Base-by-base conservation (phyloP, 2,113 vertebrate species). In the Sinocyclocheilus maitianheensis region DNA sequence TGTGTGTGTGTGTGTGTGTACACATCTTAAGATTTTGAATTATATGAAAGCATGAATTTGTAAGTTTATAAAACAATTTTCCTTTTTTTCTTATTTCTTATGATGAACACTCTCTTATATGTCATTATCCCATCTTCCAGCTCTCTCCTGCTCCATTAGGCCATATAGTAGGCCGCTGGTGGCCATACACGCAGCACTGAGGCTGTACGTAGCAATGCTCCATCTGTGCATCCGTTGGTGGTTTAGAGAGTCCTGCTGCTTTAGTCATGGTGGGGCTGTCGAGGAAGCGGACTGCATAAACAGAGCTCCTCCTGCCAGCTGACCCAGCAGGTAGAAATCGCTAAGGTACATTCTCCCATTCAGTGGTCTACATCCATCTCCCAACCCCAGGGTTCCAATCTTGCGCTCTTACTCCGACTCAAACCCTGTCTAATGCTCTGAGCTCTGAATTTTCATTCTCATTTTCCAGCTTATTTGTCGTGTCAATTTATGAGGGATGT, bases 251-350 rank as follows among this genome's bases (percentile, higher is more conserved):
- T 43, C 77, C 12, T 63, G 40, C 62, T 67, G 79, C 43, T 77
- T 22, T 22, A 60, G 77, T 22, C n/a, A 10, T 37, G 34, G 79
- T 72, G 48, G 63, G 65, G 53, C 85, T 77, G 79, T 84, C 69
- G 83, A 55, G 55, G 46, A 76, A 53, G 53, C 24, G 30, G 37
- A 77, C 37, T 63, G 26, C 51, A 84, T 81, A 87, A 76, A 58
- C 89, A 87, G 79, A 86, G 88, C 88, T 81, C 86, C 83, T 53
- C 86, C 88, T 5, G 72, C 67, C 84, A 83, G 67, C 78, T 80
- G 76, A 69, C 77, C 83, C 85, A 89, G 90, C 89, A 92, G 90
- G 88, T 91, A 91, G 75, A 90, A 90, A 90, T 88, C 85, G 76
- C 76, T 84, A 60, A 63, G 69, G 74, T 83, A 85, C 86, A 69